Evolutionary conservation across 2,113 vertebrate genomes (phyloP), one percentile per base, ranked within the genome.

Genomic region (Cacatua alba): DNA sequence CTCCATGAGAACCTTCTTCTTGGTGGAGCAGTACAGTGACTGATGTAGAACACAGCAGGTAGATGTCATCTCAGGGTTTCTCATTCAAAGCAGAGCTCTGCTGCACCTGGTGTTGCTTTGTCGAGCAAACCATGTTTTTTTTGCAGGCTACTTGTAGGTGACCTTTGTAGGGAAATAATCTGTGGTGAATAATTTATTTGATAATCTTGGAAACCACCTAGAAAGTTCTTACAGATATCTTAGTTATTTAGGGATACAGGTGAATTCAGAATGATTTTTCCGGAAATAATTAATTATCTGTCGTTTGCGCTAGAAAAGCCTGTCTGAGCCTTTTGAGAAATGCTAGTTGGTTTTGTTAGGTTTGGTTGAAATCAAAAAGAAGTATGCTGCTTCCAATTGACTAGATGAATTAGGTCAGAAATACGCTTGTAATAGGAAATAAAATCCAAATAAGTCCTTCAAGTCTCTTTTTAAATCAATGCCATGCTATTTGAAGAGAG

Each of bases 321-420:
- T 69, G 9, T n/a, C 55, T 69, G 39, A 71, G 25, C 43, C 28
- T 81, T 83, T 64, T 51, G 64, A 94, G 79, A 67, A 80, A 77
- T 9, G 33, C 51, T 3, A 1, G 44, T 71, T 86, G 60, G 29
- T 90, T 95, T 64, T 80, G 52, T 74, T 94, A 70, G 26, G 67
- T 88, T 88, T 78, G 60, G 67, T 67, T 88, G 69, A 63, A 93
- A 83, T 44, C 23, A 88, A 67, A 94, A 72, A 83, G 46, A 35
- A 71, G 25, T 75, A 59, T 25, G 26, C 48, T 78, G 33, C 55
- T 75, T 88, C 60, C 80, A 18, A 0, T 44, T 82, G 63, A 31
- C 3, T 31, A 67, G 82, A 88, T 37, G 21, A 92, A 90, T 90
- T 63, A 80, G 71, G 55, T 84, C 65, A 93, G 90, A 96, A 94